Evolutionary conservation across 2,888 invertebrate genomes (phyloP).

Genomic region (Drosophila recens): DNA sequence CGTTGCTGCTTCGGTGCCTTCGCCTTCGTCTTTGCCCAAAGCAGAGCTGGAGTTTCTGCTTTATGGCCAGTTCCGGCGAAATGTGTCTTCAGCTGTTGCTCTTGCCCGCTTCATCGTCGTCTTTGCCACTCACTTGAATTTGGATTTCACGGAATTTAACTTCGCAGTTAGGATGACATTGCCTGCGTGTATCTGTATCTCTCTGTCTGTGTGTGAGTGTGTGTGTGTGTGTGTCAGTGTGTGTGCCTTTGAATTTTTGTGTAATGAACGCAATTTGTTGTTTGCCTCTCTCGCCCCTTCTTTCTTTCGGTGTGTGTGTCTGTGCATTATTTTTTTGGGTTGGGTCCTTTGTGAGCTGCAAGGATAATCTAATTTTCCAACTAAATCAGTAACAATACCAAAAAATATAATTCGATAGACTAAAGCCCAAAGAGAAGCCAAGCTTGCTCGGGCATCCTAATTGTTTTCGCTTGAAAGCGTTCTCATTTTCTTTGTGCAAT

Average conservation of each 20-base stretch:
- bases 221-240: constrained; percentile 21
- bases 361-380: constrained; percentile 79
- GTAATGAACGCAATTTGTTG: constrained; percentile 58
- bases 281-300: constrained; percentile 23
- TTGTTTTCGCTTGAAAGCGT: constrained; percentile 66
- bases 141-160: constrained; percentile 79
- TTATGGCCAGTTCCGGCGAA: constrained; percentile 77
- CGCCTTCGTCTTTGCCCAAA: constrained; percentile 30
- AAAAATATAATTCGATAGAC: background rate
- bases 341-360: constrained; percentile 47
- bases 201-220: constrained; percentile 18
- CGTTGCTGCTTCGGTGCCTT: constrained; percentile 27
- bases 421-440: constrained; percentile 22
- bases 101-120: constrained; percentile 34
- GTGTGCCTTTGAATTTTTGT: constrained; percentile 44
- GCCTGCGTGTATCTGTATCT: constrained; percentile 43
- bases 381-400: constrained; percentile 55
- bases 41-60: constrained; percentile 67
- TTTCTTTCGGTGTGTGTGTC: constrained; percentile 10
- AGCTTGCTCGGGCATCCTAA: constrained; percentile 46
- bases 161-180: constrained; percentile 76
- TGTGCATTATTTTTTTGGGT: constrained; percentile 3
- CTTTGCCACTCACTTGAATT: constrained; percentile 74
- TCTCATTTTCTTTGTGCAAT: constrained; percentile 30
- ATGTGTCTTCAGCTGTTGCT: constrained; percentile 75